Percentiles rank a stretch among this genome's conserved stretches.
phyloP scores from a whole-genome alignment of 2,113 vertebrate species.

The Erythrolamprus reginae region DNA sequence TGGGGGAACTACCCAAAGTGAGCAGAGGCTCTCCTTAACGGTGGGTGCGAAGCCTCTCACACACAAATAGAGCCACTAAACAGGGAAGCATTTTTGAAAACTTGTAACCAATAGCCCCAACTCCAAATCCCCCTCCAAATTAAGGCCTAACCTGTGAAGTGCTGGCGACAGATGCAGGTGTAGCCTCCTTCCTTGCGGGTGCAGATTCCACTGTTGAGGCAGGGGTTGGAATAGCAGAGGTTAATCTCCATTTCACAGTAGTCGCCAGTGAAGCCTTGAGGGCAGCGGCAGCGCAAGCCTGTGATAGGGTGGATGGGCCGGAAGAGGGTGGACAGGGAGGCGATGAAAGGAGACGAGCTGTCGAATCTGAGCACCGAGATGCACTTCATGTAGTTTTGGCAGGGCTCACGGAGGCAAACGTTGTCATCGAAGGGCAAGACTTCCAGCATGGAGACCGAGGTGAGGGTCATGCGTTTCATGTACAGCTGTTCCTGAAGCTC shows the following conservation, averaged over 20 bases:
- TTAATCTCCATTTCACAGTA: slow-evolving; percentile 98
- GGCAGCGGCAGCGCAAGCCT: slow-evolving; percentile 93
- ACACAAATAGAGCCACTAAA: background rate
- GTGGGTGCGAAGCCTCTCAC: background rate
- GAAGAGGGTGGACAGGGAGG: slow-evolving; percentile 90
- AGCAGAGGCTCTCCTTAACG: background rate
- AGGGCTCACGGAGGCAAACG: slow-evolving; percentile 94
- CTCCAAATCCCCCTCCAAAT: background rate
- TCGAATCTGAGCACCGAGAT: slow-evolving; percentile 96
- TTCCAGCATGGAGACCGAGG: slow-evolving; percentile 87
- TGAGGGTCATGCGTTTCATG: slow-evolving; percentile 88
- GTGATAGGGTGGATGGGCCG: slow-evolving; percentile 96
- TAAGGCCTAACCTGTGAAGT: slow-evolving; percentile 83
- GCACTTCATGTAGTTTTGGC: slow-evolving; percentile 99
- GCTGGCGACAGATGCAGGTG: slow-evolving; percentile 88
- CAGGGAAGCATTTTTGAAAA: background rate
- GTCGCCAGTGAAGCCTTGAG: slow-evolving; percentile 91
- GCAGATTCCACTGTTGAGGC: slow-evolving; percentile 88
- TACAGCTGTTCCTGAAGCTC: slow-evolving; percentile 97
- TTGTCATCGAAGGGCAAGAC: slow-evolving; percentile 98
- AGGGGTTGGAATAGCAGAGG: slow-evolving; percentile 97
- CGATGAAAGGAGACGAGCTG: slow-evolving; percentile 93
- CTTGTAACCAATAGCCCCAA: background rate
- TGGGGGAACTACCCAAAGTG: background rate
- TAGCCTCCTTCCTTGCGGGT: slow-evolving; percentile 88